Conservation (phyloP, 2,113 vertebrate species). For the Podilymbus podiceps region DNA sequence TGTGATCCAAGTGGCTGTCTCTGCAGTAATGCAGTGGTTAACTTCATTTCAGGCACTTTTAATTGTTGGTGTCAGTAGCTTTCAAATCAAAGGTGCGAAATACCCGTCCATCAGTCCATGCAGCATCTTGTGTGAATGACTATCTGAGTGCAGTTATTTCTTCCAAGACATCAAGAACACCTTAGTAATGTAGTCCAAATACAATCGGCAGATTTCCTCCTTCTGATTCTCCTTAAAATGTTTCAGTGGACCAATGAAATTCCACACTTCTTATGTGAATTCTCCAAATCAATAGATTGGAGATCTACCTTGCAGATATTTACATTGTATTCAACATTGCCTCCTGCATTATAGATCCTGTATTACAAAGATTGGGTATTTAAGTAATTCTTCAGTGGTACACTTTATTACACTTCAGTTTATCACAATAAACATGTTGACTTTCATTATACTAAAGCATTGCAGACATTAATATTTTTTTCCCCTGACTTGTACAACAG, state of each 20-base stretch:
- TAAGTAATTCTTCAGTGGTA: background rate
- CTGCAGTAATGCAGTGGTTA: background rate
- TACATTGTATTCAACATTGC: background rate
- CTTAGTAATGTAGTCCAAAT: background rate
- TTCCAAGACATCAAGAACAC: background rate
- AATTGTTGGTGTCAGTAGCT: background rate
- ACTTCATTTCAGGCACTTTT: background rate
- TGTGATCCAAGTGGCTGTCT: background rate
- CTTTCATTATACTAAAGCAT: background rate
- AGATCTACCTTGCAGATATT: background rate
- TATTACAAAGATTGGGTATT: background rate
- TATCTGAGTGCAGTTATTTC: background rate
- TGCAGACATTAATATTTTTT: background rate
- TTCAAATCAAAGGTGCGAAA: background rate
- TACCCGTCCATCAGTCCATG: background rate
- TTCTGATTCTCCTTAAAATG: background rate
- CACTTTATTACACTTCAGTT: background rate
- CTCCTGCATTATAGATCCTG: background rate
- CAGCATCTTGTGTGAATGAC: background rate
- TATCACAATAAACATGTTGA: background rate
- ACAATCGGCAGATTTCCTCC: background rate
- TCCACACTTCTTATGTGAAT: background rate
- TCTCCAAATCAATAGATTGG: background rate
- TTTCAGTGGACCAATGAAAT: background rate
- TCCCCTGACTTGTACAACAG: slow-evolving; percentile 36